Base-by-base conservation (phyloP, 2,113 vertebrate species). In the Zeus faber region DNA sequence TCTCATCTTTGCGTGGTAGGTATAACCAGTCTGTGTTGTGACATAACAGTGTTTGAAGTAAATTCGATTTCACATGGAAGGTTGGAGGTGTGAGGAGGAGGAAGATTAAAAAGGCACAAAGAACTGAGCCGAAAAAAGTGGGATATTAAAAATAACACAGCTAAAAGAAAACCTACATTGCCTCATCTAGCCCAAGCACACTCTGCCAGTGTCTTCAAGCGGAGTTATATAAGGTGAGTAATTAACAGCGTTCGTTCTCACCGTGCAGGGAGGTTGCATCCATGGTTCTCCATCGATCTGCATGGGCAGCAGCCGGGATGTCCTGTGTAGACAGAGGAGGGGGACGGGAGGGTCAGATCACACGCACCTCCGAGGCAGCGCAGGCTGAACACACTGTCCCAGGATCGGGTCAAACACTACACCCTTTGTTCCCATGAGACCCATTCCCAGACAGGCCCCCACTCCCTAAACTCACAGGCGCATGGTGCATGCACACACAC, bases 261-360 rank as follows among this genome's bases (percentile, higher is more conserved):
- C 96, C 2, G 84, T 92, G 84, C 95, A 97, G 17, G 93, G 87
- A 0, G 95, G 92, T 84, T 98, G 96, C 93, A 97, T 95, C 96
- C 96, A 98, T 26, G 96, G 96, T 80, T 98, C 96, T 10, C 96
- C 95, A 1, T 98, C 96, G 43, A 98, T 95, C 88, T 98, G 96
- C 96, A 98, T 98, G 6, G 96, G 96, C 77, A 98, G 86, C 67
- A 92, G 85, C 27, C 95, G 92, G 70, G 91, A 93, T 0, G 95
- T 98, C 85, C 95, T 98, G 80, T 62, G 61, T 40, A 29, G 20
- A 61, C 24, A 37, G 43, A 58, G 29, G 22, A 50, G 50, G 10
- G 22, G 14, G 23, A n/a, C 7, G 13, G 37, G 33, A 16, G 55
- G 77, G 79, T 83, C 72, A 81, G 68, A 68, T 77, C 74, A 75